Evolutionary conservation across 2,797 vertebrate genomes (phyloP), one percentile per base, ranked within the genome.

Genomic region (Loriculus beryllinus): DNA sequence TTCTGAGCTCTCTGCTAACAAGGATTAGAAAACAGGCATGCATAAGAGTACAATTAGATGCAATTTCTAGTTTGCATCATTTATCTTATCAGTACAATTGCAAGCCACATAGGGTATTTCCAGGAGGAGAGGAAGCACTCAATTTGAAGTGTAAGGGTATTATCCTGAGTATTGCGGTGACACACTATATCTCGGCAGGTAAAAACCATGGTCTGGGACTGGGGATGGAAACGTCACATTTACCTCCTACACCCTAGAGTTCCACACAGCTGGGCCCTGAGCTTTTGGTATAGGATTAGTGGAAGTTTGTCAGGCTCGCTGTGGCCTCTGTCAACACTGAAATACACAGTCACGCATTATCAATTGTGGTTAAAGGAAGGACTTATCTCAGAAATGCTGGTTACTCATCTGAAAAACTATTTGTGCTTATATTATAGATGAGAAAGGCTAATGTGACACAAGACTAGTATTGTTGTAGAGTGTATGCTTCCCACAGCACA

Each of bases 401-500:
- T 95, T 96, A 95, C 95, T 96, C 93, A 96, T 97, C 97, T 96
- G 97, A 96, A 95, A 95, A 97, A 96, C 95, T 95, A 96, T 97
- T 97, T 97, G 89, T 77, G 79, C 88, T 95, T 97, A 96, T 93
- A 93, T 95, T 93, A 91, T 67, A 86, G 96, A 96, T 26, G 82
- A 96, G 95, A 92, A 93, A 89, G 69, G 70, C 72, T 76, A 67
- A 78, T 76, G 57, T 11, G 31, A 95, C 97, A 99, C 98, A 99
- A 98, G 96, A 94, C 97, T 68, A 94, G 97, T 96, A 99, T 98
- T 98, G 98, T 98, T 96, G 94, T 43, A 39, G 71, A 88, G 89
- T 43, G 40, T 94, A 87, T 97, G 69, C 95, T 98, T 99, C 98
- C 98, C 98, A 98, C 98, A 98, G 77, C 93, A 86, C 79, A 49